phyloP scores from a whole-genome alignment of 2,888 invertebrate genomes.

The Xestia sexstrigata region DNA sequence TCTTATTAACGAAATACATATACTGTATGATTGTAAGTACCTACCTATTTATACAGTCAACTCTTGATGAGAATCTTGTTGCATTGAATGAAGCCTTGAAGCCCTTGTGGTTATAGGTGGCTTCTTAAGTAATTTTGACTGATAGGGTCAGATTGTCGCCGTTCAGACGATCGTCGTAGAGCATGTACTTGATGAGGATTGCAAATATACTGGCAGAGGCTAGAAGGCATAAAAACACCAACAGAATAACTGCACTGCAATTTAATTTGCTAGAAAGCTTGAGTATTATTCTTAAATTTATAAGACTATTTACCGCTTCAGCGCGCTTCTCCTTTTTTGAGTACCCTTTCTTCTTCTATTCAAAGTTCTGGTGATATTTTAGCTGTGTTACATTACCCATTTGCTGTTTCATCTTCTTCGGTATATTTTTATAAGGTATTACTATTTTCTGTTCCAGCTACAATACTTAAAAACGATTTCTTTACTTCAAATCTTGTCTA shows the following conservation, averaged over 20 bases:
- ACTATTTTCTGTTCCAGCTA: conserved; percentile 67
- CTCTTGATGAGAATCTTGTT: neutral
- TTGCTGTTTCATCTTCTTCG: neutral
- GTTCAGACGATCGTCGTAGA: neutral
- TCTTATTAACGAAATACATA: conserved; percentile 71
- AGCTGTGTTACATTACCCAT: neutral
- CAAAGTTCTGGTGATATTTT: neutral
- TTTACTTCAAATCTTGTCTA: conserved; percentile 75
- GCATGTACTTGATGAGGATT: neutral
- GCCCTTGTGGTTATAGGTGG: neutral
- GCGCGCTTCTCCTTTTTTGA: neutral
- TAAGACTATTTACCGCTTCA: neutral
- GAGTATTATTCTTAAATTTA: no score
- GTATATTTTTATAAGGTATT: neutral
- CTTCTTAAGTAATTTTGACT: no score
- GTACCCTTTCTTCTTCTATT: neutral
- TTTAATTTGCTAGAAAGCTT: no score
- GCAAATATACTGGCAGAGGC: neutral
- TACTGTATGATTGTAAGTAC: conserved; percentile 67
- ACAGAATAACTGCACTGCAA: neutral
- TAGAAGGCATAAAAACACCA: neutral
- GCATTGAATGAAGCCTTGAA: neutral
- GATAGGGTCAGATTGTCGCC: neutral
- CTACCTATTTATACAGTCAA: neutral
- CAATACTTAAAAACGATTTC: conserved; percentile 66